Base-by-base conservation (phyloP, 2,888 invertebrate species). In the Noctua janthe region DNA sequence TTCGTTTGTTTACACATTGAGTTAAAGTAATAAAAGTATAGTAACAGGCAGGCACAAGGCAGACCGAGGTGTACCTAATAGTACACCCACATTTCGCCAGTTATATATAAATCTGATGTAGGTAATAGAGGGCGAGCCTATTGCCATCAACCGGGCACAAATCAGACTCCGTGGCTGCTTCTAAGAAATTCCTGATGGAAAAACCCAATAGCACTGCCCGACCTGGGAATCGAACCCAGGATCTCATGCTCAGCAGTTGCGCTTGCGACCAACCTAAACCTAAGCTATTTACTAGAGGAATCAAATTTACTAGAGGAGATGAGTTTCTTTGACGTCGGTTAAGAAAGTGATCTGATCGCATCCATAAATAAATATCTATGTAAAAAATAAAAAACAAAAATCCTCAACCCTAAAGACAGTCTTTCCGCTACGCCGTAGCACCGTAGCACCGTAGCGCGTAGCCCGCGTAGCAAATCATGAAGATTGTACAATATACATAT, bases 381-480 rank as follows among this genome's bases (percentile, higher is more conserved):
- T 56, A 23, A 59, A n/a, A 74, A 13, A n/a, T 0, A 74, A 39
- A 74, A 72, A 2, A 59, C 11, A 49, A 73, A 15, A 73, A 20
- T 73, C 13, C 7, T n/a, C 13, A 15, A 74, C 1, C 5, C 5
- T 20, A 70, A 43, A 39, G 10, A 39, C 2, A 51, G 2, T 54
- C 1, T 20, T 54, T n/a, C 8, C 13, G 62, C 77, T 78, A 77
- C 77, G 77, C 49, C 78, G 77, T 77, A 76, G 76, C 76, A 7
- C 49, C 47, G 39, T 72, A 74, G 67, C 74, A 20, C 3, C 62
- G 76, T 62, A 77, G 62, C 35, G 0, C 6, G 67, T 74, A 74
- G 49, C 11, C 35, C 7, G 39, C 77, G 77, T 77, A 77, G 39
- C 49, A 51, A 62, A 51, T 29, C n/a, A n/a, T 43, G 51, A 49